phyloP scores from a whole-genome alignment of 2,888 invertebrate species.

The Drosophila lutescens region DNA sequence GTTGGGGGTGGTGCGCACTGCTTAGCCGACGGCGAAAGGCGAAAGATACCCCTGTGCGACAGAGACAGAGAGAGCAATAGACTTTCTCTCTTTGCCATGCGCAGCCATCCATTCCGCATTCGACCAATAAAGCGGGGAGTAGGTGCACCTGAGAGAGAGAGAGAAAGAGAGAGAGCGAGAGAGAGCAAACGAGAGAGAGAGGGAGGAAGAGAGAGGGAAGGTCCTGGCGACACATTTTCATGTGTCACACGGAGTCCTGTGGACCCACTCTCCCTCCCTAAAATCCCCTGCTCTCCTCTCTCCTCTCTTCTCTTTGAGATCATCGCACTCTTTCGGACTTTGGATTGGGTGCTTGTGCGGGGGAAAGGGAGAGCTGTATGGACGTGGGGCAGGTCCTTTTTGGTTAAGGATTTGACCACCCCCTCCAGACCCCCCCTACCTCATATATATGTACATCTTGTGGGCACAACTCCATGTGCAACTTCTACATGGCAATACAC shows the following conservation, averaged over 20 bases:
- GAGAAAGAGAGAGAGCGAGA: neutral
- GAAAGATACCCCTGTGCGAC: slow-evolving; percentile 14
- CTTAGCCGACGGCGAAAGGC: slow-evolving; percentile 40
- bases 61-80: slow-evolving; percentile 12
- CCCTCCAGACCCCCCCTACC: neutral
- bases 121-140: slow-evolving; percentile 64
- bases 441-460: slow-evolving; percentile 4
- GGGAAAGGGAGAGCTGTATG: slow-evolving; percentile 60
- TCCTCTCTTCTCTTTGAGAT: neutral
- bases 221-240: slow-evolving; percentile 46
- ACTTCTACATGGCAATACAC: slow-evolving; percentile 14
- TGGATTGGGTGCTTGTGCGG: slow-evolving; percentile 50
- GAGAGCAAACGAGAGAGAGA: neutral
- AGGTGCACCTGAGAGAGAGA: slow-evolving; percentile 26
- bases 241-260: slow-evolving; percentile 39
- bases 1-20: slow-evolving; percentile 19
- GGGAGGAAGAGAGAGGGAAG: neutral
- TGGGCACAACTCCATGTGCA: slow-evolving; percentile 15
- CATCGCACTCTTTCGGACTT: slow-evolving; percentile 54
- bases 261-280: slow-evolving; percentile 2
- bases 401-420: slow-evolving; percentile 26
- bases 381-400: slow-evolving; percentile 36
- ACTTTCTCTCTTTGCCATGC: slow-evolving; percentile 60
- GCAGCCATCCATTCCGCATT: slow-evolving; percentile 66
- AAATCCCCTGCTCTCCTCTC: neutral